Conservation (phyloP, 1,140 invertebrate genomes). For the Bombus huntii region DNA sequence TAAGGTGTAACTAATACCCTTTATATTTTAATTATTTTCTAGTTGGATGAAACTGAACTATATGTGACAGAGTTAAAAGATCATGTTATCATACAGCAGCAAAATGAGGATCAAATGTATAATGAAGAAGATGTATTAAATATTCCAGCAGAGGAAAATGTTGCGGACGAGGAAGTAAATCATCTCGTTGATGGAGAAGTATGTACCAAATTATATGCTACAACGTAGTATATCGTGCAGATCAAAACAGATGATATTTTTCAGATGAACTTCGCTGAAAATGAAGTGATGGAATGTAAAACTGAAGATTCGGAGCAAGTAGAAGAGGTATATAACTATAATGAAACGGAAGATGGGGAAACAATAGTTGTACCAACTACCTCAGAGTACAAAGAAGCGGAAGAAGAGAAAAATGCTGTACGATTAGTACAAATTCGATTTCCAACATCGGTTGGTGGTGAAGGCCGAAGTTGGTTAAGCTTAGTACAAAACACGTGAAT, state of each 20-base stretch:
- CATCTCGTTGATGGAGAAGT: conserved; percentile 84
- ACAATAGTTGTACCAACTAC: conserved; percentile 77
- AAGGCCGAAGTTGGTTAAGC: conserved; percentile 78
- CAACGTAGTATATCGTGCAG: too few species aligned
- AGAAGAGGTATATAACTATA: conserved; percentile 77
- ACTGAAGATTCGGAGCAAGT: conserved; percentile 67
- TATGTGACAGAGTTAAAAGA: conserved; percentile 84
- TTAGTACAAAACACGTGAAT: conserved; percentile 77
- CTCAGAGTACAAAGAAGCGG: conserved; percentile 73
- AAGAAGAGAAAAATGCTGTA: conserved; percentile 72
- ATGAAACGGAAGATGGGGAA: conserved; percentile 75
- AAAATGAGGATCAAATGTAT: conserved; percentile 77
- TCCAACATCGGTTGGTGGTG: conserved; percentile 68
- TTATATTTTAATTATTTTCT: conserved; percentile 30
- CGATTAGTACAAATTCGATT: conserved; percentile 80
- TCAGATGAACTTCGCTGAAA: conserved; percentile 73
- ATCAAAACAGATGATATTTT: neutral
- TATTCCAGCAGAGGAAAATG: conserved; percentile 74
- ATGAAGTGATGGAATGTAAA: conserved; percentile 72
- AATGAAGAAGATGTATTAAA: conserved; percentile 76
- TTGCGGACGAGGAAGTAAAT: conserved; percentile 78
- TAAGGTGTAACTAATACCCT: neutral
- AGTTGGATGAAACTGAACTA: conserved; percentile 81
- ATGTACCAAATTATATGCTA: conserved; percentile 4
- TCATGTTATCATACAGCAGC: conserved; percentile 83